A percentile compares a stretch with the other conserved stretches of the same genome.
Conservation (phyloP, 2,113 vertebrate genomes). For the Malurus alboscapulatus region DNA sequence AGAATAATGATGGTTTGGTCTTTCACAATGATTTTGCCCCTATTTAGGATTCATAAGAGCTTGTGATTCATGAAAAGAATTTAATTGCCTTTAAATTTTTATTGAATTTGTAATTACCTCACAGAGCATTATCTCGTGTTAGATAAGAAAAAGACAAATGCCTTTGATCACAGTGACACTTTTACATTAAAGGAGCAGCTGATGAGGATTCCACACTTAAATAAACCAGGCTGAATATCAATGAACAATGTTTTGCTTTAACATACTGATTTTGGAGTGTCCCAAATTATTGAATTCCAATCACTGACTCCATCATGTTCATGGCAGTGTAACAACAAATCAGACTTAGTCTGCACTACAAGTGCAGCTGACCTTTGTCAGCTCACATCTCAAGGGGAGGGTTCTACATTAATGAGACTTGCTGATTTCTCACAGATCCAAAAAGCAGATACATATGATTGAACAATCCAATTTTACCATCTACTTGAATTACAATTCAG, state of each 20-base stretch:
- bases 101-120: slow-evolving; percentile 6
- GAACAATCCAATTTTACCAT: neutral
- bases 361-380: neutral
- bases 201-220: neutral
- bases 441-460: fast-evolving
- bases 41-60: neutral
- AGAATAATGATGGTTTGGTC: neutral
- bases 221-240: neutral
- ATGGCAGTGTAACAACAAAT: neutral
- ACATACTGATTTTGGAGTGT: neutral
- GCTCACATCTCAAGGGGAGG: neutral
- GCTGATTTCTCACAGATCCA: neutral
- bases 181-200: neutral
- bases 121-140: neutral
- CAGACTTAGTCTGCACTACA: neutral
- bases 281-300: neutral
- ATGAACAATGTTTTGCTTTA: neutral
- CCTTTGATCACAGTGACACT: neutral
- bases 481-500: neutral
- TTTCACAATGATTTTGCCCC: neutral
- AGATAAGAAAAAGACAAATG: neutral
- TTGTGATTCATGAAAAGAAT: neutral
- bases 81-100: neutral
- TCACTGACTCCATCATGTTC: neutral
- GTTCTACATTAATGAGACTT: neutral